A percentile compares a stretch with the other conserved stretches of the same genome.
phyloP scores from a whole-genome alignment of 2,797 vertebrate genomes.

The Sebastes itinus region DNA sequence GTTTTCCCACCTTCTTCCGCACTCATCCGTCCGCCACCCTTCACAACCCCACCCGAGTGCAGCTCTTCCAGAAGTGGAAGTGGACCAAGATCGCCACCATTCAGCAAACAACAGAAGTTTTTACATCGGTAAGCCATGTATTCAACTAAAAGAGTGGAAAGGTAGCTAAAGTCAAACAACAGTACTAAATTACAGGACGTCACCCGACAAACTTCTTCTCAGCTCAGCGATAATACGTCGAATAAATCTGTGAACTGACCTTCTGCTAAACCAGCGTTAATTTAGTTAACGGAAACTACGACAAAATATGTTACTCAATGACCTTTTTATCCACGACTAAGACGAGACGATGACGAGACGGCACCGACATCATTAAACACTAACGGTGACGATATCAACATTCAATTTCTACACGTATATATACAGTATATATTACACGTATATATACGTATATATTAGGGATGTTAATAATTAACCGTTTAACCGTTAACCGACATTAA shows the following conservation, averaged over 20 bases:
- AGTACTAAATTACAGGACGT: neutral
- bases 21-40: constrained; percentile 88
- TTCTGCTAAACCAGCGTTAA: neutral
- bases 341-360: too few relatives aligned
- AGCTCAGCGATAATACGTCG: neutral
- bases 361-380: too few relatives aligned
- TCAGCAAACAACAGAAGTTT: constrained; percentile 90
- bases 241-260: neutral
- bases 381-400: too few relatives aligned
- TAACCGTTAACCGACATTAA: too few relatives aligned
- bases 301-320: too few relatives aligned
- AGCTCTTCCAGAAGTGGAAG: constrained; percentile 90
- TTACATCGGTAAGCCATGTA: constrained; percentile 85
- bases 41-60: constrained; percentile 89
- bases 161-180: neutral
- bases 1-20: constrained; percentile 89
- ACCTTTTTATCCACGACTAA: too few relatives aligned
- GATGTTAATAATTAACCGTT: too few relatives aligned
- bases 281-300: too few relatives aligned
- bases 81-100: constrained; percentile 92
- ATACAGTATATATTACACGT: too few relatives aligned
- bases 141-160: neutral
- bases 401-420: too few relatives aligned
- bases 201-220: neutral
- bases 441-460: too few relatives aligned